These are phyloP conservation scores for Palaemon carinicauda DNA, from an alignment of 1,140 invertebrate genomes.

Conservation along the genomic window DNA sequence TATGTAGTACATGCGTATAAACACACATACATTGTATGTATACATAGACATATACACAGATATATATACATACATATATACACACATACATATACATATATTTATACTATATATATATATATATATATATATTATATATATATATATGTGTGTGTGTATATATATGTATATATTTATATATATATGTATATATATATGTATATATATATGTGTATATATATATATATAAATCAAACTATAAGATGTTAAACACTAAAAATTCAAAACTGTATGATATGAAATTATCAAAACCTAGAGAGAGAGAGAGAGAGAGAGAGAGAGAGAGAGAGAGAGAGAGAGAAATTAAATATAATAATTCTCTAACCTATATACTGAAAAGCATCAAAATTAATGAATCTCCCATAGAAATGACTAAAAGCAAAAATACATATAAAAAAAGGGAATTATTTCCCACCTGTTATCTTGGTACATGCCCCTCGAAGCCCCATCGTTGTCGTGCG, in stretches of 20 bases:
- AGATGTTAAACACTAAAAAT: too few relatives aligned
- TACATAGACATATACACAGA: neutral
- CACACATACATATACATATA: neutral
- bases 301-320: neutral
- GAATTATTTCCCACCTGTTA: neutral
- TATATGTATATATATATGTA: neutral
- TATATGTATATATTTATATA: neutral
- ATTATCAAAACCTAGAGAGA: neutral
- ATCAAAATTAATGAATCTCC: neutral
- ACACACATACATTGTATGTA: neutral
- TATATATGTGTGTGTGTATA: neutral
- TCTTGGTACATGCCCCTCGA: neutral
- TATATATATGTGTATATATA: neutral
- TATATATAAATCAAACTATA: neutral
- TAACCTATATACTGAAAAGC: neutral
- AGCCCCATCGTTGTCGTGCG: neutral
- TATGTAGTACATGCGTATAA: neutral
- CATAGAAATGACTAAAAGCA: neutral
- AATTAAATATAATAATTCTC: too few relatives aligned
- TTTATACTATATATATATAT: too few relatives aligned
- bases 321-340: neutral
- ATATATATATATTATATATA: too few relatives aligned
- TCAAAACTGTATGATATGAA: too few relatives aligned
- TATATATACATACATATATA: constrained; percentile 8
- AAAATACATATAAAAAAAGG: neutral